Evolutionary conservation across 2,888 invertebrate genomes (phyloP), one percentile per base, ranked within the genome.

Genomic region (Chymomyza caudatula): DNA sequence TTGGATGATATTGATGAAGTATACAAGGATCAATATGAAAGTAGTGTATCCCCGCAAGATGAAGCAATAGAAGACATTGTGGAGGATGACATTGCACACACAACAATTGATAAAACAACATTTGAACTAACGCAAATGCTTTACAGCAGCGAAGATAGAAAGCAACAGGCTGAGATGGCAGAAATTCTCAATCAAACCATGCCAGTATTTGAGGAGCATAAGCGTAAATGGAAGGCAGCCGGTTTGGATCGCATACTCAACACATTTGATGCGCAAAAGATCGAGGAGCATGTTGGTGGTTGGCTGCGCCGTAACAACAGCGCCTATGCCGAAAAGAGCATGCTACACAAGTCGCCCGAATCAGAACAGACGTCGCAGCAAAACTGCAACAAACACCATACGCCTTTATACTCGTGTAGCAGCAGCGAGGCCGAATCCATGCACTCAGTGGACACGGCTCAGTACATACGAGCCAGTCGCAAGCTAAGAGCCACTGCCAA

Each of bases 391-490:
- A 20, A 15, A 13, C 25, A 4, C 8, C 15, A n/a, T 13, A 44
- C 49, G 8, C 11, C 29, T 4, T 4, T n/a, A 4, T 29, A 62
- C 5, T 11, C 22, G n/a, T 8, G 22, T 19, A 61, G 59, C 6
- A 54, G 61, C 2, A 85, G 78, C 59, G 87, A 87, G 17, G 63
- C 67, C 1, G 86, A 86, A 22, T 89, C 90, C 0, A 53, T 89
- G 60, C 88, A 88, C 25, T 89, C 89, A 0, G 70, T 86, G 4
- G 90, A 90, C 44, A 89, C 88, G 0, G 89, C 88, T 0, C 85
- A 85, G 4, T 90, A 89, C 49, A 87, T 90, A 37, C 80, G 81
- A 3, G 83, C 86, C 20, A 87, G 85, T 60, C 81, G 82, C 25
- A 83, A 78, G 3, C 76, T 70, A 6, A 84, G 78, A 3, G 74